Base-by-base conservation (phyloP, 2,888 invertebrate species). In the Formica aserva region DNA sequence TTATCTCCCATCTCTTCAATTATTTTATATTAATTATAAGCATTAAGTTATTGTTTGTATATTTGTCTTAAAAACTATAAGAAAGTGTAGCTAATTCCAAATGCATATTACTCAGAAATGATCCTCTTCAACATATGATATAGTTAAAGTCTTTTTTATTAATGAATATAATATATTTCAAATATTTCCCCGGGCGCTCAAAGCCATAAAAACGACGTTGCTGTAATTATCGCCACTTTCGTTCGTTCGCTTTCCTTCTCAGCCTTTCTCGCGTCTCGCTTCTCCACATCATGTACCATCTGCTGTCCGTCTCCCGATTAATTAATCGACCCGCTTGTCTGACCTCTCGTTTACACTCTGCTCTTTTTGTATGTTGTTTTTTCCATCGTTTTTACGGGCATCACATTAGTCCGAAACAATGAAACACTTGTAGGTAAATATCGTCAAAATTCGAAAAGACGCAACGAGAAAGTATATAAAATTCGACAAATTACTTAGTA, bases 291-390 rank as follows among this genome's bases (percentile, higher is more conserved):
- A 82, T 67, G 87, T 85, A 84, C 90, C 91, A 92, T 91, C 91
- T 92, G 91, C 91, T 74, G 77, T 83, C 86, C 83, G 88, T 83
- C 89, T 80, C 84, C 83, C 74, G 78, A 85, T 91, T 91, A 92
- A 91, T 91, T 92, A 91, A 91, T 92, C 87, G 92, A 90, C 89
- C 87, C 63, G 89, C 83, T 87, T 85, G 86, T 86, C 89, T 87
- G 84, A 74, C 72, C 80, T 87, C 82, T 72, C 75, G 62, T 76
- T 88, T 88, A 81, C 85, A 86, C 88, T 89, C 87, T 85, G 22
- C 74, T 87, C 63, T 62, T 76, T 66, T 77, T 84, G 41, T 52
- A 35, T 67, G 32, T 38, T 72, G 57, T 35, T n/a, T 69, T 35
- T 52, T 62, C 15, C n/a, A 63, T 38, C n/a, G 45, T 82, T 48